phyloP scores from a whole-genome alignment of 1,140 invertebrate genomes.

The Scaptomyza montana region DNA sequence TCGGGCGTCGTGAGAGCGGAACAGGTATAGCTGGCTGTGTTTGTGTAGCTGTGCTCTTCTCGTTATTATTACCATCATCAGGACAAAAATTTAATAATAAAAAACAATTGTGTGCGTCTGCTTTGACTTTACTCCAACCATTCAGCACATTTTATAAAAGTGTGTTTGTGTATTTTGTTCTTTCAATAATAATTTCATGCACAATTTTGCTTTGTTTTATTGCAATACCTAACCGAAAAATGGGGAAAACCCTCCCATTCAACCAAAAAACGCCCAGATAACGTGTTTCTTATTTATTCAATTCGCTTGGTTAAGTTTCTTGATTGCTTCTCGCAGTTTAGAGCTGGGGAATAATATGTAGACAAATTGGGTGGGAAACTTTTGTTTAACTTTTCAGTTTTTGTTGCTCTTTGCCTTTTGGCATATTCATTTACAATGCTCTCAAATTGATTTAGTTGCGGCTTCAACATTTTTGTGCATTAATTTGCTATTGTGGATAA shows the following conservation, averaged over 20 bases:
- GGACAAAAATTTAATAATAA: slow-evolving; percentile 80
- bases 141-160: not conserved
- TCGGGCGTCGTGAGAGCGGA: slow-evolving; percentile 15
- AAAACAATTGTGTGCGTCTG: slow-evolving; percentile 78
- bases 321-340: slow-evolving; percentile 66
- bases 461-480: slow-evolving; percentile 10
- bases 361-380: not conserved
- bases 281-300: slow-evolving; percentile 78
- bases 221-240: slow-evolving; percentile 28
- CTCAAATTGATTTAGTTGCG: slow-evolving; percentile 37
- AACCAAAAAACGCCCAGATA: slow-evolving; percentile 14
- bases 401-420: slow-evolving; percentile 20
- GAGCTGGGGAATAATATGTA: not conserved
- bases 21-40: slow-evolving; percentile 21
- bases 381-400: slow-evolving; percentile 17
- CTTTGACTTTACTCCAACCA: slow-evolving; percentile 42
- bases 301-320: slow-evolving; percentile 80
- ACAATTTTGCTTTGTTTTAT: slow-evolving; percentile 80
- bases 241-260: not conserved
- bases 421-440: slow-evolving; percentile 38
- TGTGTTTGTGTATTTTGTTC: slow-evolving; percentile 10
- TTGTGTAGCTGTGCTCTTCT: slow-evolving; percentile 37
- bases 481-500: slow-evolving; percentile 17
- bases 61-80: slow-evolving; percentile 51
- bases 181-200: slow-evolving; percentile 75